phyloP scores from a whole-genome alignment of 2,888 invertebrate genomes.

The Aphodius sticticus region DNA sequence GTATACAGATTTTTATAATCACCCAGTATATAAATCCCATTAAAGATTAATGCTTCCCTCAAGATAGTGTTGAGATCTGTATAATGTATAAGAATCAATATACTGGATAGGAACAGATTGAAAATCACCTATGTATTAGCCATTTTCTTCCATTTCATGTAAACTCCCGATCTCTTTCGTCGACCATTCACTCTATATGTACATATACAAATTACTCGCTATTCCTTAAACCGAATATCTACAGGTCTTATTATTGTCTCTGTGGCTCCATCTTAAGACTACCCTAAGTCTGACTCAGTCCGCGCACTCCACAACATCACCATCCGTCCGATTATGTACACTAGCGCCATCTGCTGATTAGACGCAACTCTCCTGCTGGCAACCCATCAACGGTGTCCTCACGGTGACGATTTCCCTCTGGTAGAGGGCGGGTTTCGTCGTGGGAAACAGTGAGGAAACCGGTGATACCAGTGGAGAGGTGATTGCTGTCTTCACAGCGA shows the following conservation, averaged over 20 bases:
- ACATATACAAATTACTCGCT: neutral
- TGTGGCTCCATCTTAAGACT: neutral
- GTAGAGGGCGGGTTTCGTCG: conserved; percentile 58
- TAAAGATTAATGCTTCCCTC: too few species aligned
- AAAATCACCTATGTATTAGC: neutral
- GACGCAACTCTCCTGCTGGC: conserved; percentile 74
- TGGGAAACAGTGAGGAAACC: conserved; percentile 56
- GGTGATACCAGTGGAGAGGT: conserved; percentile 62
- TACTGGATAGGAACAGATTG: too few species aligned
- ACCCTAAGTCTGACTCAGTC: neutral
- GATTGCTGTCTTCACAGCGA: conserved; percentile 53
- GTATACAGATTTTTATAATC: too few species aligned
- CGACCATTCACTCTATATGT: neutral
- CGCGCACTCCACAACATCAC: neutral
- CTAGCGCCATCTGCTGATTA: conserved; percentile 54
- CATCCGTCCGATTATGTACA: conserved; percentile 10
- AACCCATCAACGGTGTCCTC: conserved; percentile 74
- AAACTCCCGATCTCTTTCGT: neutral
- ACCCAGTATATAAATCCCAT: too few species aligned
- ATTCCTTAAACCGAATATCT: neutral
- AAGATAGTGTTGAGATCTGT: too few species aligned
- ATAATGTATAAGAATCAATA: too few species aligned
- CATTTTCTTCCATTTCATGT: neutral
- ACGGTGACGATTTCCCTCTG: conserved; percentile 75
- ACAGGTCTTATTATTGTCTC: neutral